Base-by-base conservation (phyloP, 2,888 invertebrate species). In the Aleiodes leptofemur region DNA sequence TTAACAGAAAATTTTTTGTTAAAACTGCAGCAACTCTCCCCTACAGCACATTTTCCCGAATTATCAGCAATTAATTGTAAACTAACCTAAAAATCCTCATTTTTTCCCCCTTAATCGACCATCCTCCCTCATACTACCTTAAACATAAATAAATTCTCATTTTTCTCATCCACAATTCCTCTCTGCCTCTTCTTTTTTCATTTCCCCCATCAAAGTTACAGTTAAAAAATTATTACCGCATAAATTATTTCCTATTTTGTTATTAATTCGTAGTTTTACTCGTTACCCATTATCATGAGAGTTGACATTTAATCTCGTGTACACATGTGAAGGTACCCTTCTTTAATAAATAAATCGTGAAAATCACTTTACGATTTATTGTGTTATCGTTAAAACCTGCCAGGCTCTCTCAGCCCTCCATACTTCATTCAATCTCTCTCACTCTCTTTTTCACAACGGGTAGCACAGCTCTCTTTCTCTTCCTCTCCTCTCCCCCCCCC, bases 291-390 rank as follows among this genome's bases (percentile, higher is more conserved):
- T 53, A 38, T 72, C 29, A 53, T 55, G 51, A 43, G 23, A 4
- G 16, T 13, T 72, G 43, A 72, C 72, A 59, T 72, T 72, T 72
- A 64, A 72, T 72, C 72, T 72, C 72, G 43, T 43, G 61, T 59
- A 29, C 72, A 43, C 57, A 57, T 64, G 50, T 23, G 72, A 66
- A 57, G 31, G 29, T 23, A 50, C 23, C 66, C 51, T 72, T 51
- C 66, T 61, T 72, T 72, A 72, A 72, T 72, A 66, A 72, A 72
- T 66, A 72, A 34, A 66, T 72, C 55, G 55, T 14, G 38, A 55
- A 23, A 72, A 72, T 72, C 72, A 72, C 72, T 72, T 66, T 66
- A 64, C 72, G 55, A 72, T 64, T 72, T 72, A 72, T 72, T 61
- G 72, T 64, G 64, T 72, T 51, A 72, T 72, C 64, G 72, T 72